Conservation (phyloP, 2,797 vertebrate species). For the Dromococcyx pavoninus region DNA sequence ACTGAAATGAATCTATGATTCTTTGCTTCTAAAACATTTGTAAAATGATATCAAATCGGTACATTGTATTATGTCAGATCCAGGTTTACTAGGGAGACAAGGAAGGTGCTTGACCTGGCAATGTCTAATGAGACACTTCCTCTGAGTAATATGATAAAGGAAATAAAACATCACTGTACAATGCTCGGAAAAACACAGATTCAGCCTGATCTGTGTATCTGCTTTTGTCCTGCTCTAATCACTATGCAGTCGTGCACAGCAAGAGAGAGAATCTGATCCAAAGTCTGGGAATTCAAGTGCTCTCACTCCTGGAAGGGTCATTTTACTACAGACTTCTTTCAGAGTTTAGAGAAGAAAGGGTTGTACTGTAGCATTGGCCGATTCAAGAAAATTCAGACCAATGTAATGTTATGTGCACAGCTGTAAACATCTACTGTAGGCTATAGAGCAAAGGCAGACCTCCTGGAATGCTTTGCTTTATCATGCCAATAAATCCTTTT, state of each 20-base stretch:
- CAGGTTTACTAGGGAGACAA: background rate
- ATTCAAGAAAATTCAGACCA: background rate
- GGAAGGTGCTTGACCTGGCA: background rate
- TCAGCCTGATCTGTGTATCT: background rate
- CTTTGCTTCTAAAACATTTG: background rate
- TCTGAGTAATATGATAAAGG: background rate
- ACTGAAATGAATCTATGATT: background rate
- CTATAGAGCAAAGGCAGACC: background rate
- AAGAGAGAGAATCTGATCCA: background rate
- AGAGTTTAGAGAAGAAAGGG: background rate
- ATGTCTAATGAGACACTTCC: background rate
- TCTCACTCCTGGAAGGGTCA: background rate
- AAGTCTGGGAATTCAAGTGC: background rate
- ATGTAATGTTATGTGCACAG: background rate
- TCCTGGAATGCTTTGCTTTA: background rate
- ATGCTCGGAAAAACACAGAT: background rate
- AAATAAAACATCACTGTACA: background rate
- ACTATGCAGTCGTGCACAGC: background rate
- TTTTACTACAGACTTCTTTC: background rate
- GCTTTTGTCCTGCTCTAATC: background rate
- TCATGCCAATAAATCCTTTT: background rate
- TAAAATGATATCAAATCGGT: background rate
- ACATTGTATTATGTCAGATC: background rate
- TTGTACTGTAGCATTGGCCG: background rate
- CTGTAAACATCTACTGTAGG: background rate